Base-by-base conservation (phyloP, 2,113 vertebrate species). In the Spermophilus dauricus region DNA sequence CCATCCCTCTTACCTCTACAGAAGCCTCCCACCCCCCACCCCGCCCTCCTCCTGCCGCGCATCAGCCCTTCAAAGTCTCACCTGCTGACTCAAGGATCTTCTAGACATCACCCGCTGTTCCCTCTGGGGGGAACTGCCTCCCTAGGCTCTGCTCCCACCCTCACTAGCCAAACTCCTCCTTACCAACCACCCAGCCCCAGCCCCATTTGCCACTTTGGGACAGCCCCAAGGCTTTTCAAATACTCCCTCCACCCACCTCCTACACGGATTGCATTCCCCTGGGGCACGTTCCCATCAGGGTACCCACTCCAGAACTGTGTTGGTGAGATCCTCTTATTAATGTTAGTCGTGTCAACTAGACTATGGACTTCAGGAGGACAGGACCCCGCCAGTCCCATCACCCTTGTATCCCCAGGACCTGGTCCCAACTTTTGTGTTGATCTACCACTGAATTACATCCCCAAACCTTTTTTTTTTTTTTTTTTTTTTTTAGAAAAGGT, bases 321-420 rank as follows among this genome's bases (percentile, higher is more conserved):
- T 95, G 48, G 28, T 67, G 75, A 63, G 56, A 37, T 56, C 76
- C 70, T 97, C 37, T 22, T 45, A 72, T 90, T 69, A 61, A 92
- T 48, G n/a, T 75, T 89, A 92, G 53, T 72, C 2, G 2, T 70
- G 18, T 73, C 65, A 30, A n/a, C 51, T 91, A 61, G 72, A 42
- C 34, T 77, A 48, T 72, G 45, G 76, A 65, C 48, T 80, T 93
- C 32, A 61, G 70, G 80, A 51, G 16, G 51, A 37, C 11, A 51
- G 63, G n/a, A 89, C 45, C 0, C 2, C 77, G 72, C 86, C 0
- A 0, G 58, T 88, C 73, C 89, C 84, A 11, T 82, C 56, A 67
- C 75, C 8, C 70, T 42, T 20, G 78, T 77, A 42, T 81, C 22
- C 51, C 73, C 37, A 30, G n/a, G 80, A 28, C 24, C 34, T 92